A percentile compares a stretch with the other conserved stretches of the same genome.
Evolutionary conservation across 2,113 vertebrate genomes (phyloP).

Genomic region (Leptocoma aspasia): DNA sequence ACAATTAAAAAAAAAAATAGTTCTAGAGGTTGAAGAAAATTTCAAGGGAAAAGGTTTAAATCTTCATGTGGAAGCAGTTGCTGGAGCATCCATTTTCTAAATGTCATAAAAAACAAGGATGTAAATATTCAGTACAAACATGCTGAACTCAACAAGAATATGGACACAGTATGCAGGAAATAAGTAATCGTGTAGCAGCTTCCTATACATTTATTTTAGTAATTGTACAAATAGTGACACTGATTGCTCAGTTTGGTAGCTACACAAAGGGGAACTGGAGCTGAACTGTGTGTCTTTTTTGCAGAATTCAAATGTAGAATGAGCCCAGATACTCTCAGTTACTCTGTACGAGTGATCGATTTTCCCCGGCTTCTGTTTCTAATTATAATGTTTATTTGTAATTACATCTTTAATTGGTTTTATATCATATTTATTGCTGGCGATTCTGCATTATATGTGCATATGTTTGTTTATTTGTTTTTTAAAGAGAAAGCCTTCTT

Average conservation of each 20-base stretch:
- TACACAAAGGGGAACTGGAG: neutral
- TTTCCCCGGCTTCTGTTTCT: neutral
- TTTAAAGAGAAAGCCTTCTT: neutral
- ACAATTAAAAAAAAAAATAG: neutral
- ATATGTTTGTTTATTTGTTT: neutral
- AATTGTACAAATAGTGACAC: neutral
- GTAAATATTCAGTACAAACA: neutral
- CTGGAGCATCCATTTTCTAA: neutral
- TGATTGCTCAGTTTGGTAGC: neutral
- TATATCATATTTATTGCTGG: neutral
- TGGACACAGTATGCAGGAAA: neutral
- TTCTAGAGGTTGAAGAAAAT: neutral
- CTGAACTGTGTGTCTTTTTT: neutral
- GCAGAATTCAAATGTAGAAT: neutral
- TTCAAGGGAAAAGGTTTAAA: neutral
- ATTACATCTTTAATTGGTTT: neutral
- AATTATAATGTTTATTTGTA: neutral
- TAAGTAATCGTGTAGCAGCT: conserved; percentile 11
- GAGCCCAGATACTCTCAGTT: neutral
- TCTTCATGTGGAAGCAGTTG: neutral
- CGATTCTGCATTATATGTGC: neutral
- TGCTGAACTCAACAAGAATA: conserved; percentile 20
- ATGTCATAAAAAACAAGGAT: neutral
- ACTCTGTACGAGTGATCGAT: fast-evolving
- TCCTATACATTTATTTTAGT: neutral